Conservation (phyloP, 2,113 vertebrate species). For the Stigmatopora nigra region DNA sequence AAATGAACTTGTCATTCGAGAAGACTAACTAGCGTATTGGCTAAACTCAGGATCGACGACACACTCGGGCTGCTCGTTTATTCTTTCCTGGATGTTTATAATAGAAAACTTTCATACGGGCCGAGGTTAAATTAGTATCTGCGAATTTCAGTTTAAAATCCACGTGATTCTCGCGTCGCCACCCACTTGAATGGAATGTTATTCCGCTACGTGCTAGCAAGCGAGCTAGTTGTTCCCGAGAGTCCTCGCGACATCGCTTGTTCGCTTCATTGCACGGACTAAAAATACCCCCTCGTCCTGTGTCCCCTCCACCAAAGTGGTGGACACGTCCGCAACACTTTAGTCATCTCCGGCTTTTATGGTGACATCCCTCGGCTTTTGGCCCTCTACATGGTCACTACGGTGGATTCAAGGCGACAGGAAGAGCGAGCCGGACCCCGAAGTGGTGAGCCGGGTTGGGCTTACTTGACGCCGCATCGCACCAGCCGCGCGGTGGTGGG, state of each 20-base stretch:
- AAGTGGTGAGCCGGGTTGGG: slow-evolving; percentile 50
- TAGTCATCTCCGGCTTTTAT: slow-evolving; percentile 30
- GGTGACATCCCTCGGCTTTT: slow-evolving; percentile 27
- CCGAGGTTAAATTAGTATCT: too few relatives aligned
- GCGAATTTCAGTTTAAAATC: background rate
- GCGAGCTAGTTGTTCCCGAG: background rate
- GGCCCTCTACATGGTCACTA: slow-evolving; percentile 64
- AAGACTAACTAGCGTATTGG: slow-evolving; percentile 34
- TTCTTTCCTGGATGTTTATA: background rate
- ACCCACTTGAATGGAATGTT: background rate
- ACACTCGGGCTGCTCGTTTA: slow-evolving; percentile 27
- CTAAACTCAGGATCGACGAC: slow-evolving; percentile 34
- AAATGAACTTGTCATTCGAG: slow-evolving; percentile 27
- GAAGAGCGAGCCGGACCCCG: slow-evolving; percentile 56
- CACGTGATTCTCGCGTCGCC: background rate
- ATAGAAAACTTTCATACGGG: background rate
- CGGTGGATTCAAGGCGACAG: slow-evolving; percentile 43
- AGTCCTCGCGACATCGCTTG: background rate
- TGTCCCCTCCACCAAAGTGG: slow-evolving; percentile 36
- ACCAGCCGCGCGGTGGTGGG: slow-evolving; percentile 27
- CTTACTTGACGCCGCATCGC: slow-evolving; percentile 31
- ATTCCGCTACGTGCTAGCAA: background rate
- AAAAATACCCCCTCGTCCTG: slow-evolving; percentile 52
- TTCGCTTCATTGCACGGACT: slow-evolving; percentile 27
- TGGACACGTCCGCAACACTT: slow-evolving; percentile 27